Evolutionary conservation across 2,888 invertebrate species (phyloP).

Genomic region (Lissonota sp.): DNA sequence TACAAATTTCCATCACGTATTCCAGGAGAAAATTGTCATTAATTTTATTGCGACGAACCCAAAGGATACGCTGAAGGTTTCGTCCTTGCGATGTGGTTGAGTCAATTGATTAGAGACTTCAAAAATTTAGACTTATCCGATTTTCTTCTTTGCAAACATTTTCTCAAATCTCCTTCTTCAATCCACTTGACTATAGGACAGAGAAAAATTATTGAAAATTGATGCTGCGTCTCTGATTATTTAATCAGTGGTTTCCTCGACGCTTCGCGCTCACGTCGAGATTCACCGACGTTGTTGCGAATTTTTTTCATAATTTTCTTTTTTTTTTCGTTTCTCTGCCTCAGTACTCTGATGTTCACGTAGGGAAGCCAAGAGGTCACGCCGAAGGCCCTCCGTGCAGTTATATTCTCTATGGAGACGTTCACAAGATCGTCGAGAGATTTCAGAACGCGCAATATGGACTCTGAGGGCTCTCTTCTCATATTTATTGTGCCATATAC

Average conservation of each 20-base stretch:
- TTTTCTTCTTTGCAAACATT: no score
- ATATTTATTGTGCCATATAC: neutral
- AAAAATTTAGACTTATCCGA: no score
- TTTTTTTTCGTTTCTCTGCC: neutral
- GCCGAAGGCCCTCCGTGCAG: slow-evolving; percentile 39
- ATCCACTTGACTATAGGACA: no score
- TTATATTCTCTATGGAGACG: slow-evolving; percentile 62
- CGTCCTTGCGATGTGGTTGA: no score
- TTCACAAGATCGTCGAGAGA: slow-evolving; percentile 59
- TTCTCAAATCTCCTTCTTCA: no score
- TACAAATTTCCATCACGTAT: no score
- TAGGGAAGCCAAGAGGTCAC: slow-evolving; percentile 49
- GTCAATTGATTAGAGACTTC: no score
- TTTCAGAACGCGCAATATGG: slow-evolving; percentile 30
- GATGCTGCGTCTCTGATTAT: slow-evolving; percentile 47
- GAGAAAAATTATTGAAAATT: no score
- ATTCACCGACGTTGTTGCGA: neutral
- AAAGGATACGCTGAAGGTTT: no score
- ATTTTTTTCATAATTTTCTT: slow-evolving; percentile 7
- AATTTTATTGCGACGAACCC: no score
- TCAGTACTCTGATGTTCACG: slow-evolving; percentile 31
- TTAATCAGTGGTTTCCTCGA: slow-evolving; percentile 54
- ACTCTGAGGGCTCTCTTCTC: slow-evolving; percentile 11
- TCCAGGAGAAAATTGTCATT: no score
- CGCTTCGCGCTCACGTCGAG: slow-evolving; percentile 12